A percentile compares a stretch with the other conserved stretches of the same genome.
phyloP scores from a whole-genome alignment of 2,888 invertebrate species.

The Ormyrus nitidulus region DNA sequence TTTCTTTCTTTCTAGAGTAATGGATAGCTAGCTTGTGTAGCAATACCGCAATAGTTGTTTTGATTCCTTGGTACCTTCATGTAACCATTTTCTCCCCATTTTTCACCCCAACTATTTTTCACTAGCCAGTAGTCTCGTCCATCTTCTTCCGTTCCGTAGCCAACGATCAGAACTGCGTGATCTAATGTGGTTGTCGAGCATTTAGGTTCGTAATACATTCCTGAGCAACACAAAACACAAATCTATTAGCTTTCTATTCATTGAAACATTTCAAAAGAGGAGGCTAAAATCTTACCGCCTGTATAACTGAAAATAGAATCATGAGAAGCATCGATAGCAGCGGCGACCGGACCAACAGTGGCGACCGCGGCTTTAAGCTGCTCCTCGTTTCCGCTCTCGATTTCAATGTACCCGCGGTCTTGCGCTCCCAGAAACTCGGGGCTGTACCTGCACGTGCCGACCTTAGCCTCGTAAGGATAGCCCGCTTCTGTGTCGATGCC shows the following conservation, averaged over 20 bases:
- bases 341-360: conserved; percentile 88
- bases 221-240: conserved; percentile 61
- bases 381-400: conserved; percentile 84
- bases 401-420: conserved; percentile 87
- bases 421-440: conserved; percentile 84
- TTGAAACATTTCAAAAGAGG: too few relatives aligned
- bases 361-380: conserved; percentile 88
- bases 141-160: conserved; percentile 83
- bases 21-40: conserved; percentile 89
- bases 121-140: conserved; percentile 89
- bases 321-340: conserved; percentile 93
- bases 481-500: conserved; percentile 93
- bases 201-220: conserved; percentile 86
- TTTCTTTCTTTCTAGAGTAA: conserved; percentile 79
- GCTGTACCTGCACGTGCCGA: conserved; percentile 77
- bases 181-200: conserved; percentile 86
- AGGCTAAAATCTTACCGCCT: too few relatives aligned
- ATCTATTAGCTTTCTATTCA: too few relatives aligned
- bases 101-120: conserved; percentile 89
- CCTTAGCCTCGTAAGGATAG: conserved; percentile 88
- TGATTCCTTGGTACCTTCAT: conserved; percentile 91
- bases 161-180: conserved; percentile 91
- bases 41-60: conserved; percentile 92
- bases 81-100: conserved; percentile 91
- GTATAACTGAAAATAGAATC: conserved; percentile 64